phyloP scores from a whole-genome alignment of 2,113 vertebrate species.

The Bujurquina vittata region DNA sequence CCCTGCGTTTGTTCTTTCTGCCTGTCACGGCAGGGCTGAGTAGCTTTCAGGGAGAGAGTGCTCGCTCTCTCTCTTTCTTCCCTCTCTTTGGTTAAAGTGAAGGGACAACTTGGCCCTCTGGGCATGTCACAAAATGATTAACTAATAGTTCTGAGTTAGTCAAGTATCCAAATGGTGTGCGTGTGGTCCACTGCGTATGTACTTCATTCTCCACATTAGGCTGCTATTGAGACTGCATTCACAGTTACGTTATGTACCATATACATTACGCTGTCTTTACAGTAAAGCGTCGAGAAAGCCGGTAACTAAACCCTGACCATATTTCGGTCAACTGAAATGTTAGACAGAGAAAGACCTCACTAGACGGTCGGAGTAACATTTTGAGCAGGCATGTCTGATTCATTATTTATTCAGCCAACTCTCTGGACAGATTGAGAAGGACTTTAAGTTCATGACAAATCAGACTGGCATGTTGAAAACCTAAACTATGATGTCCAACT shows the following conservation, averaged over 20 bases:
- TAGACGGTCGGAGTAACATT: slow-evolving; percentile 15
- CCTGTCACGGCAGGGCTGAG: slow-evolving; percentile 62
- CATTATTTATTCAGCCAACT: slow-evolving; percentile 38
- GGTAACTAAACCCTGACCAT: slow-evolving; percentile 25
- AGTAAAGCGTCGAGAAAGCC: slow-evolving; percentile 11
- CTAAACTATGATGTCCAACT: slow-evolving; percentile 26
- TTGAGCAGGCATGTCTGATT: slow-evolving; percentile 30
- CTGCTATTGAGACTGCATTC: slow-evolving; percentile 40
- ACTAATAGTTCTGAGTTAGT: slow-evolving; percentile 71
- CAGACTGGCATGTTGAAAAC: slow-evolving; percentile 47
- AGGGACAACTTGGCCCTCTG: slow-evolving; percentile 67
- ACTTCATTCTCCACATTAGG: slow-evolving; percentile 34
- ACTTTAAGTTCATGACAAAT: slow-evolving; percentile 47
- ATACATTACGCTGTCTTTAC: not conserved
- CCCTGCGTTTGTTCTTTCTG: slow-evolving; percentile 66
- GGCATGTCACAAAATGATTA: slow-evolving; percentile 75
- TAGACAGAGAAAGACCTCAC: slow-evolving; percentile 2
- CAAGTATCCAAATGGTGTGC: slow-evolving; percentile 55
- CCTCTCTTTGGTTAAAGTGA: slow-evolving; percentile 63
- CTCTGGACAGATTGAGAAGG: slow-evolving; percentile 35
- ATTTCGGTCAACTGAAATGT: slow-evolving; percentile 7
- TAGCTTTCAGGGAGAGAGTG: slow-evolving; percentile 67
- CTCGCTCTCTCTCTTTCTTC: slow-evolving; percentile 51
- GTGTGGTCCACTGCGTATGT: slow-evolving; percentile 21
- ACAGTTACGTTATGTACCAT: slow-evolving; percentile 14